Evolutionary conservation across 2,797 vertebrate genomes (phyloP), one percentile per base, ranked within the genome.

Genomic region (Sebastes elongatus): DNA sequence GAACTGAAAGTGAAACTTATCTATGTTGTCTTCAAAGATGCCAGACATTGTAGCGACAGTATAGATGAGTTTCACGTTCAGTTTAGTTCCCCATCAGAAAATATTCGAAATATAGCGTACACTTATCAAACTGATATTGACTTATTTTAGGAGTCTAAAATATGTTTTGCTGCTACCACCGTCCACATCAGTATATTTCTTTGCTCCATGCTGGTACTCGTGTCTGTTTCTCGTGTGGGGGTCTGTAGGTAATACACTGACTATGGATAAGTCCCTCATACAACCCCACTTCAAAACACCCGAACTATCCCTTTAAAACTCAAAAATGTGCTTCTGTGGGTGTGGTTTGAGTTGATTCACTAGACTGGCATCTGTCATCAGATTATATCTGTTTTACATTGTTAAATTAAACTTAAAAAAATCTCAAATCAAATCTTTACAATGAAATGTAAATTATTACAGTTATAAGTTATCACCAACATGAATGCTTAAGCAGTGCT

Each of bases 41-140:
- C 33, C 4, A 4, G 35, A 38, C 35, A 38, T 38, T 38, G 35
- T 38, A 14, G 35, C 0, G 35, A 38, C 35, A 38, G 35, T 14
- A 38, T 38, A 38, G 13, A 38, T 38, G 0, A 38, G 35, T 38
- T 38, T 38, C 0, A 38, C 13, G 0, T 38, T 38, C 35, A 5
- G 35, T 0, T 38, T 38, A 0, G 5, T 38, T 38, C 35, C 35
- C 13, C 0, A 0, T 38, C 5, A 0, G 5, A 38, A 38, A 38
- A 38, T 38, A 38, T 38, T 38, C 13, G 0, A 38, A 38, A 38
- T 38, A 38, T 38, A 38, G 35, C 5, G 2, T 38, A 16, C 38
- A 42, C 38, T 42, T 0, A 42, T 42, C 38, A 42, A 42, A 42
- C 38, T 42, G 38, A 42, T 42, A 42, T 42, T 42, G 38, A 42